These are phyloP conservation scores for Diadophis punctatus DNA, from an alignment of 2,113 vertebrate genomes.

Conservation along the genomic window DNA sequence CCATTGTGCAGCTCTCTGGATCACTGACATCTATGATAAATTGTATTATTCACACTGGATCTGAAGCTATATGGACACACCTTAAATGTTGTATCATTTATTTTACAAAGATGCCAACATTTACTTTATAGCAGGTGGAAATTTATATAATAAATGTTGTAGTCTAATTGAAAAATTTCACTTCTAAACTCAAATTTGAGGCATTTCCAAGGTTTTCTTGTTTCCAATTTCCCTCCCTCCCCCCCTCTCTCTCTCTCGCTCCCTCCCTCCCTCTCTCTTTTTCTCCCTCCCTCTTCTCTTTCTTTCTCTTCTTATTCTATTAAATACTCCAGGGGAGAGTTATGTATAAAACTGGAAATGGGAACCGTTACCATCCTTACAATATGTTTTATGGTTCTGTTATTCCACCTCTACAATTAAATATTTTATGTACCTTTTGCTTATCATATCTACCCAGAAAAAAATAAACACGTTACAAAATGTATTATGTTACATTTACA, in stretches of 20 bases:
- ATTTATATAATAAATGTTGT: neutral
- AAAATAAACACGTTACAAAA: slow-evolving; percentile 20
- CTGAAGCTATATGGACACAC: neutral
- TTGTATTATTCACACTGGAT: neutral
- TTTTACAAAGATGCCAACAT: neutral
- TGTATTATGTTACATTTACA: neutral
- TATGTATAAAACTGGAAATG: neutral
- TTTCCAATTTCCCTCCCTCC: neutral
- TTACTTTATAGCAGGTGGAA: neutral
- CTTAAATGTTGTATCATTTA: neutral
- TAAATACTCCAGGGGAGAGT: neutral
- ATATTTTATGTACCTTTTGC: neutral
- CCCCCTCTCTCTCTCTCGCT: neutral
- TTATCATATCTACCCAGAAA: neutral
- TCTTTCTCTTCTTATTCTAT: neutral
- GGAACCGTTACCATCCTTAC: neutral
- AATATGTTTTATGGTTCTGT: slow-evolving; percentile 5
- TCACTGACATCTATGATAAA: neutral
- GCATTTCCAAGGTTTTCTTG: neutral
- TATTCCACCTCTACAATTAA: neutral
- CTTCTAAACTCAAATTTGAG: neutral
- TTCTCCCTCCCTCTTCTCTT: neutral
- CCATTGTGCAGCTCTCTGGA: neutral
- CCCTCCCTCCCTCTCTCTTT: neutral
- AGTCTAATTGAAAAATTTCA: neutral